Base-by-base conservation (phyloP, 2,888 invertebrate species). In the Macropis europaea region DNA sequence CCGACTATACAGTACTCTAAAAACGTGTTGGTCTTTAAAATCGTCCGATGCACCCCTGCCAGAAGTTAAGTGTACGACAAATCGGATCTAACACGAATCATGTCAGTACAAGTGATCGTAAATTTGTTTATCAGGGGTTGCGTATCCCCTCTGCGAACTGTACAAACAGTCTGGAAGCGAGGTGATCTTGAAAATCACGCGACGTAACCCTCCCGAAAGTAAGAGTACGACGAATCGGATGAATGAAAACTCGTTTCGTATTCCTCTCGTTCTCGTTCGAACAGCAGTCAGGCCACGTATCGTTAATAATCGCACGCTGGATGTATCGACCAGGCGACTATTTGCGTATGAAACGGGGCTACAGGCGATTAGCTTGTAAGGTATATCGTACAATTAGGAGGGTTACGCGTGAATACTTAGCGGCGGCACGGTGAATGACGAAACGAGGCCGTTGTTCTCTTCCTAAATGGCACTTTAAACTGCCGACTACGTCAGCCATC, bases 391-490 rank as follows among this genome's bases (percentile, higher is more conserved):
- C 68, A 79, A 81, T 82, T 82, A 79, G 67, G 73, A 43, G 61
- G 47, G 64, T 81, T 72, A 70, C 68, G 66, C 79, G 68, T 73
- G 77, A 82, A 67, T 62, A 68, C 62, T 79, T 81, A 74, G 72
- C 73, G 61, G 69, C 62, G 62, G 38, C 43, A 36, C 54, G 69
- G 30, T 72, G 72, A 68, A 63, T 63, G 72, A 68, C 43, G 82
- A 77, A 81, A 81, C 79, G 74, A 71, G 81, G 79, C 72, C 82
- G 77, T 77, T 74, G 77, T 79, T 82, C 82, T 79, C 79, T 79
- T 72, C 73, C 73, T 74, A 69, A 82, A 74, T 74, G 74, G 69
- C 70, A 70, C 68, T 79, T 73, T 73, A 74, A 82, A 81, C 82
- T 73, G 70, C 60, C 50, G 56, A 47, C 53, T 45, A 54, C 70